Evolutionary conservation across 2,797 vertebrate species (phyloP).

Genomic region (Menidia menidia): DNA sequence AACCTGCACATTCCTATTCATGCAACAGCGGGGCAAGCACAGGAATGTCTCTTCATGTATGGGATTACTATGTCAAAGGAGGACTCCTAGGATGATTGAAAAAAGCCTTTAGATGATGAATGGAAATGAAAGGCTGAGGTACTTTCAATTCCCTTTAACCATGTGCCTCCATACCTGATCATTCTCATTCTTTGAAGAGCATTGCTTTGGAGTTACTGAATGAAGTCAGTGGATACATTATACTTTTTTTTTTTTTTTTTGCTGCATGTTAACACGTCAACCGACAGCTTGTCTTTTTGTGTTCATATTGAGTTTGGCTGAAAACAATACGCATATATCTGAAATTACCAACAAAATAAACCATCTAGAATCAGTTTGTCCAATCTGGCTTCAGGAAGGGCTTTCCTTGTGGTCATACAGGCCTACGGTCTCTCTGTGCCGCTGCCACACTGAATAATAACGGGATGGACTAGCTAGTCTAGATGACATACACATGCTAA

Average conservation of each 20-base stretch:
- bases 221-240: background rate
- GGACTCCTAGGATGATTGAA: slow-evolving; percentile 66
- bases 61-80: slow-evolving; percentile 69
- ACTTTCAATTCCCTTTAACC: slow-evolving; percentile 39
- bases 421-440: no score
- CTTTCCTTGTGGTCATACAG: no score
- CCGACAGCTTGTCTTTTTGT: background rate
- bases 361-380: no score
- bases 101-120: slow-evolving; percentile 62
- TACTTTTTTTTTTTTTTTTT: background rate
- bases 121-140: slow-evolving; percentile 60
- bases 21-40: slow-evolving; percentile 59
- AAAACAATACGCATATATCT: background rate
- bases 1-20: slow-evolving; percentile 76
- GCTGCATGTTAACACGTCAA: background rate
- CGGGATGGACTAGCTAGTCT: no score
- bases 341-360: no score
- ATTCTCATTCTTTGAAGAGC: slow-evolving; percentile 20
- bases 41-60: slow-evolving; percentile 76
- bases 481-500: no score
- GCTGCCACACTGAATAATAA: no score
- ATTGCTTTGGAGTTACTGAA: slow-evolving; percentile 1
- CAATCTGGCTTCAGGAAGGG: no score
- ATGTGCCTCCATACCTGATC: slow-evolving; percentile 34
- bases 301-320: background rate